Conservation (phyloP, 2,888 invertebrate species). For the Cordilura impudica region DNA sequence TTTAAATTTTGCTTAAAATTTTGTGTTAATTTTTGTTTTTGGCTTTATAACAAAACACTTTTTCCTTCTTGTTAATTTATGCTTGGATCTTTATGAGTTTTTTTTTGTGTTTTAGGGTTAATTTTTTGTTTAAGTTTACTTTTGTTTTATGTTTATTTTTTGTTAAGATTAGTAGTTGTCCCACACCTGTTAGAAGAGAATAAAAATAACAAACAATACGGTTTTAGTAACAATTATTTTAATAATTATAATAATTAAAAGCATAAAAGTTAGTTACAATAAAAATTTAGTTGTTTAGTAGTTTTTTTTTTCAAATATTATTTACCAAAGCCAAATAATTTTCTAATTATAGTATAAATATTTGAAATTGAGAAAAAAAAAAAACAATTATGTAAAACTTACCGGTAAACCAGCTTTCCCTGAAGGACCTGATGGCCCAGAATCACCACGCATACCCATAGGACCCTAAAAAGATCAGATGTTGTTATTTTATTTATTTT, state of each 20-base stretch:
- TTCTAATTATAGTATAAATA: neutral
- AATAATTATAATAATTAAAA: conserved; percentile 61
- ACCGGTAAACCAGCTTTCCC: conserved; percentile 78
- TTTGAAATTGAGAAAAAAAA: neutral
- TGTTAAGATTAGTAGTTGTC: conserved; percentile 76
- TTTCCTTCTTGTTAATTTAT: conserved; percentile 50
- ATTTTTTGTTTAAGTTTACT: conserved; percentile 44
- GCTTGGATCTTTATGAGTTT: conserved; percentile 41
- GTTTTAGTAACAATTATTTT: conserved; percentile 67
- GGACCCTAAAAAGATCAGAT: conserved; percentile 75
- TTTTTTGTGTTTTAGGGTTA: conserved; percentile 50
- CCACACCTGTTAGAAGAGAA: conserved; percentile 77
- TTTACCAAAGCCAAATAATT: conserved; percentile 41
- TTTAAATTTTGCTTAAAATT: neutral
- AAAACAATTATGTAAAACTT: conserved; percentile 64
- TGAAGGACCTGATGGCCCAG: conserved; percentile 76
- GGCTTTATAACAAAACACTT: too few relatives aligned
- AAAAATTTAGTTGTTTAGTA: conserved; percentile 26
- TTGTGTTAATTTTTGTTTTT: conserved; percentile 49
- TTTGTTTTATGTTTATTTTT: conserved; percentile 63
- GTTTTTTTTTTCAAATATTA: conserved; percentile 2
- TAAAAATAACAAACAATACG: conserved; percentile 66
- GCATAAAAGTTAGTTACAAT: conserved; percentile 49
- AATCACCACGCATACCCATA: conserved; percentile 78
- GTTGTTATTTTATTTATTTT: too few relatives aligned